Conservation (phyloP, 1,140 invertebrate genomes). For the Pseudobourletiella spinata region DNA sequence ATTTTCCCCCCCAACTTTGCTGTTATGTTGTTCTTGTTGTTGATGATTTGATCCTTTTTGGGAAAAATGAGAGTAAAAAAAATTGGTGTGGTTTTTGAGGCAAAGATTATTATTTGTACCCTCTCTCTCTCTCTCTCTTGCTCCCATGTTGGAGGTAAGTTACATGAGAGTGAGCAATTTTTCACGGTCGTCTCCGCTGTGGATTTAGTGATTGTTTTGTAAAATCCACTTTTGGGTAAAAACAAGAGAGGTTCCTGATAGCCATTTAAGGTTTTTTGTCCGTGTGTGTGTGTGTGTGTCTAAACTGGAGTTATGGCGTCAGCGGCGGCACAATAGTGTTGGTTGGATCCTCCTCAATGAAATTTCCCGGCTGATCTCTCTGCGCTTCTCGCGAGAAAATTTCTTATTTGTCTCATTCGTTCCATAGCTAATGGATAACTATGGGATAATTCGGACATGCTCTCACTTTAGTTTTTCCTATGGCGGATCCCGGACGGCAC, state of each 20-base stretch:
- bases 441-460: not conserved
- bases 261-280: not conserved
- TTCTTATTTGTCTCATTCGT: not conserved
- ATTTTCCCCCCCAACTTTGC: no score
- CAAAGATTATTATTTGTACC: not conserved
- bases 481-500: not conserved
- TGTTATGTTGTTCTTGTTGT: no score
- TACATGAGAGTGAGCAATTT: no score
- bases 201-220: constrained; percentile 1
- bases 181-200: not conserved
- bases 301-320: not conserved
- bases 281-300: not conserved
- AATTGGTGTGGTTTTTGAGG: no score
- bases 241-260: not conserved
- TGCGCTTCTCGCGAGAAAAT: not conserved
- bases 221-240: constrained; percentile 4
- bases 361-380: not conserved
- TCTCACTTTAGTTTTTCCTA: constrained; percentile 1
- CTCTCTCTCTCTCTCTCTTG: not conserved
- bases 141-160: not conserved
- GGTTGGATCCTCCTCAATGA: not conserved
- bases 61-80: no score
- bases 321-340: no score
- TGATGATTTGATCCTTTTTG: no score
- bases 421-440: constrained; percentile 2